These are phyloP conservation scores for Bombus balteatus DNA, from an alignment of 1,140 invertebrate species.

Conservation along the genomic window DNA sequence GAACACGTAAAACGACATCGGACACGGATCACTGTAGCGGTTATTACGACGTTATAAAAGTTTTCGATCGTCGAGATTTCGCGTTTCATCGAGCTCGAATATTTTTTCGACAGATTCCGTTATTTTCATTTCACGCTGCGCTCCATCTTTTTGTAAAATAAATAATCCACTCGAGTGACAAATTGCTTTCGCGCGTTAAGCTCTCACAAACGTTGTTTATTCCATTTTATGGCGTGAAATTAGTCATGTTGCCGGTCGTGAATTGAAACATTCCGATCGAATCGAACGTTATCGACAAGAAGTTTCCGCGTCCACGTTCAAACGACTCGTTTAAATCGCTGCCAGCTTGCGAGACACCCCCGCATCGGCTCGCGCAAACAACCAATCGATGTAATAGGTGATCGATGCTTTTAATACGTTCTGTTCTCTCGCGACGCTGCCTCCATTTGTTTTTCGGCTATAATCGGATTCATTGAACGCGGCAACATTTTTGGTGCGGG, in stretches of 20 bases:
- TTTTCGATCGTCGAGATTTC: slow-evolving; percentile 6
- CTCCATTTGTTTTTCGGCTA: not conserved
- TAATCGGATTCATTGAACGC: slow-evolving; percentile 7
- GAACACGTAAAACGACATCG: slow-evolving; percentile 14
- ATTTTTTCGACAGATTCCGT: not conserved
- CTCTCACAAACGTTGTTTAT: not conserved
- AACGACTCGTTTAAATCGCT: not conserved
- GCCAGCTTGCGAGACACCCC: not conserved
- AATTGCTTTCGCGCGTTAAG: slow-evolving; percentile 17
- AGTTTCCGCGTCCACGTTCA: not conserved
- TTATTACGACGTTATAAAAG: slow-evolving; percentile 34
- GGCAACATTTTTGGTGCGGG: not conserved
- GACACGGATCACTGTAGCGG: not conserved
- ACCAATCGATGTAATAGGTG: slow-evolving; percentile 1
- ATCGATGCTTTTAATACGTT: slow-evolving; percentile 14
- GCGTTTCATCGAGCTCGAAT: not conserved
- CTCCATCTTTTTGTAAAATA: not conserved
- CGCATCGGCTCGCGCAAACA: not conserved
- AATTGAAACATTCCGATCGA: slow-evolving; percentile 5
- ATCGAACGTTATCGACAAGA: slow-evolving; percentile 1
- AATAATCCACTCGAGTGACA: slow-evolving; percentile 22
- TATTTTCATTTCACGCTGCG: not conserved
- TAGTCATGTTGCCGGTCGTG: not conserved
- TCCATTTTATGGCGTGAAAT: not conserved
- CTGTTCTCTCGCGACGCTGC: not conserved